Percentiles rank a stretch among this genome's conserved stretches.
These are phyloP conservation scores for Epinotia bilunana DNA, from an alignment of 2,888 invertebrate species.

Conservation along the genomic window DNA sequence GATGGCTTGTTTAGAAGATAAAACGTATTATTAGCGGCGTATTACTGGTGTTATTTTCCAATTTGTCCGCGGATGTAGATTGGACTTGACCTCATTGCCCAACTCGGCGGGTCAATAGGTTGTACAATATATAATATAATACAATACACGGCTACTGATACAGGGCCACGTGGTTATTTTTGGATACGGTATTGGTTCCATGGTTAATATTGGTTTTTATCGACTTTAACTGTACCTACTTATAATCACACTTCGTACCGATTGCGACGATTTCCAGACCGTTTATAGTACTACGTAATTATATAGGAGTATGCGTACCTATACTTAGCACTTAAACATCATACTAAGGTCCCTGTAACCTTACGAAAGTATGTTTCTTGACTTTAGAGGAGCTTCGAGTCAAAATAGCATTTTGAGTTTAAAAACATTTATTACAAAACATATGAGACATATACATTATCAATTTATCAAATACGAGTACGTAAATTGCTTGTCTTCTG, in stretches of 20 bases:
- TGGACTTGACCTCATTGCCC: constrained; percentile 52
- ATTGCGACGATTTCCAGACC: no score
- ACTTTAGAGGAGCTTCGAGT: background rate
- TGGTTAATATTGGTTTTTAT: background rate
- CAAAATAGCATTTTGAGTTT: background rate
- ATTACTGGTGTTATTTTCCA: constrained; percentile 44
- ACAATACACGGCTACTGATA: constrained; percentile 26
- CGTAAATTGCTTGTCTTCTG: background rate
- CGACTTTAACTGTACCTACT: background rate
- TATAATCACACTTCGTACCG: no score
- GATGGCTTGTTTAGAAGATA: constrained; percentile 16
- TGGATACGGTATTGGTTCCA: constrained; percentile 16
- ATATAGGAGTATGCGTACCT: no score
- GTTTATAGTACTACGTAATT: no score
- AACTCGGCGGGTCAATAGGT: constrained; percentile 47
- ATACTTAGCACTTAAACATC: no score
- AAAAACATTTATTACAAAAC: background rate
- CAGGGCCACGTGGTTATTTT: constrained; percentile 34
- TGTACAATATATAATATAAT: constrained; percentile 33
- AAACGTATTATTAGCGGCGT: constrained; percentile 19
- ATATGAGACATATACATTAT: background rate
- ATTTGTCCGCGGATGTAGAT: constrained; percentile 45
- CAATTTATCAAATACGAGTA: background rate
- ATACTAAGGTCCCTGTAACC: no score
- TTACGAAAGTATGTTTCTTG: no score